phyloP scores from a whole-genome alignment of 2,888 invertebrate species.

The Papilio protenor region DNA sequence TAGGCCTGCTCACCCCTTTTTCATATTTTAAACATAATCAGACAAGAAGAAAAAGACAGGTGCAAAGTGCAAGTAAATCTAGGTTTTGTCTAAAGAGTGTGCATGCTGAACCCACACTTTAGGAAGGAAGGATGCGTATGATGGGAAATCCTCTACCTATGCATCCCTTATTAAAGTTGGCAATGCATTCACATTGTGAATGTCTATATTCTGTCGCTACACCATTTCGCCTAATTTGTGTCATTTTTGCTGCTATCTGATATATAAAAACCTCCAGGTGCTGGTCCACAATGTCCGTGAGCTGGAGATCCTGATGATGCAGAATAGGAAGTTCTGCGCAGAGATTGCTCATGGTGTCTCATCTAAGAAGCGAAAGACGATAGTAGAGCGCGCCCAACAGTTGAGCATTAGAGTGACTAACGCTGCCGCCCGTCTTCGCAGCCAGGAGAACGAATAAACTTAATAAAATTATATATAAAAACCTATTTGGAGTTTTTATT shows the following conservation, averaged over 20 bases:
- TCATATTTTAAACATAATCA: no score
- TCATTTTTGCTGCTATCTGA: background rate
- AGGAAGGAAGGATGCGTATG: no score
- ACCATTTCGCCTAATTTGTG: no score
- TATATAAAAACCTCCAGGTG: slow-evolving; percentile 61
- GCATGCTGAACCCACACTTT: no score
- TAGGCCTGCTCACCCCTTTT: no score
- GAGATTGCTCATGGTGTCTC: slow-evolving; percentile 99
- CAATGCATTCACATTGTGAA: no score
- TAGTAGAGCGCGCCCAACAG: slow-evolving; percentile 98
- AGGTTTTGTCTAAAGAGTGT: no score
- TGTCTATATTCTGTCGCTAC: no score
- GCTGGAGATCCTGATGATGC: slow-evolving; percentile 99
- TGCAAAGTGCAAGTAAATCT: no score
- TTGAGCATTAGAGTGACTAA: slow-evolving; percentile 98
- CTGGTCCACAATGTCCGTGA: slow-evolving; percentile 88
- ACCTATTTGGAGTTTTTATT: background rate
- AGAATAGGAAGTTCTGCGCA: slow-evolving; percentile 98
- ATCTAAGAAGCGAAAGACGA: slow-evolving; percentile 97
- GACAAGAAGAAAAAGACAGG: no score
- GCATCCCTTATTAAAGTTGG: no score
- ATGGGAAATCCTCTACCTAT: no score
- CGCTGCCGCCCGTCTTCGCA: slow-evolving; percentile 97
- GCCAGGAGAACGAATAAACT: slow-evolving; percentile 98
- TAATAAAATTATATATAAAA: slow-evolving; percentile 48